These are phyloP conservation scores for Trichogramma evanescens DNA, from an alignment of 2,888 invertebrate genomes.

Conservation along the genomic window DNA sequence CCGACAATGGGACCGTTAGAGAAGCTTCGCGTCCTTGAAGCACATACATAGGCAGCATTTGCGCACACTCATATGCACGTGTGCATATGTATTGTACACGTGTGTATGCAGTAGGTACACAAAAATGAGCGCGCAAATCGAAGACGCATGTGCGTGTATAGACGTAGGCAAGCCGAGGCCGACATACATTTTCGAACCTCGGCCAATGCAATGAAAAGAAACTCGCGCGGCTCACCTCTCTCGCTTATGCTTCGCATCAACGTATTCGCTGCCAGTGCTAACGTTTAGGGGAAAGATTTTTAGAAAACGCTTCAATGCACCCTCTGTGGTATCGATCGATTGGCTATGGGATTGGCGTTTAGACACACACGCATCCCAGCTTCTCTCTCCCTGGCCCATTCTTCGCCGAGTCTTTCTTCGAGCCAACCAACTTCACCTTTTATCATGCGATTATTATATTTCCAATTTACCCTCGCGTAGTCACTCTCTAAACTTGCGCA, in stretches of 20 bases:
- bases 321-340: conserved; percentile 13
- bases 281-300: background rate
- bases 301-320: conserved; percentile 12
- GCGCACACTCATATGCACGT: no score
- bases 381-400: background rate
- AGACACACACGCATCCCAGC: conserved; percentile 4
- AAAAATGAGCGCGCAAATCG: background rate
- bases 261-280: background rate
- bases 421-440: no score
- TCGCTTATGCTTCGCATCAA: no score
- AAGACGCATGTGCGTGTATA: no score
- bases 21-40: conserved; percentile 1
- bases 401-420: background rate
- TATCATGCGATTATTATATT: no score
- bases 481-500: background rate
- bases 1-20: conserved; percentile 4
- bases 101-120: background rate
- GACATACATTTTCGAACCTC: no score
- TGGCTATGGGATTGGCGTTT: conserved; percentile 15
- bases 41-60: no score
- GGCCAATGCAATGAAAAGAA: no score
- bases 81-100: background rate
- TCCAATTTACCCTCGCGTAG: no score
- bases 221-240: no score
- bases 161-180: no score